A percentile compares a stretch with the other conserved stretches of the same genome.
Evolutionary conservation across 64 coral and sea anemone genomes (phyloP).

Genomic region (Orbicella faveolata): DNA sequence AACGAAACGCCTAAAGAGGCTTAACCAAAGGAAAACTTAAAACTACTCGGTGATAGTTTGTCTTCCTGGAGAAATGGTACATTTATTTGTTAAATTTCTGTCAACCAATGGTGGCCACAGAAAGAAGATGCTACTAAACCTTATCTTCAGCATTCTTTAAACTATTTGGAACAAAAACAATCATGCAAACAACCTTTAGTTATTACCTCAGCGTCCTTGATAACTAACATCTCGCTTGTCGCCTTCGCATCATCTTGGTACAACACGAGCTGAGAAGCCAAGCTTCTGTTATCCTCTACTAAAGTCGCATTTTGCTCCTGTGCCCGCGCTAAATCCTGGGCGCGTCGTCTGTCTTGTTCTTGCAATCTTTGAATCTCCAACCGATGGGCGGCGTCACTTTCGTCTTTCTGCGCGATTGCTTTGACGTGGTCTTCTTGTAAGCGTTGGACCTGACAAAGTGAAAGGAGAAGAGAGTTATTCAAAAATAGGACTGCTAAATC

Average conservation of each 20-base stretch:
- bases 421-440: slow-evolving; percentile 93
- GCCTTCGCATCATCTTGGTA: slow-evolving; percentile 81
- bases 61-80: too few relatives aligned
- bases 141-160: too few relatives aligned
- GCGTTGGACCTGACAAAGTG: slow-evolving; percentile 62
- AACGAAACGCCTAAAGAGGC: too few relatives aligned
- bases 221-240: slow-evolving; percentile 81
- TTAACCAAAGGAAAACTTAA: too few relatives aligned
- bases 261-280: slow-evolving; percentile 65
- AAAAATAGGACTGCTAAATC: neutral
- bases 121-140: too few relatives aligned
- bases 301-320: slow-evolving; percentile 64
- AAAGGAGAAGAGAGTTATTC: neutral
- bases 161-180: too few relatives aligned
- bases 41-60: too few relatives aligned
- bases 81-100: too few relatives aligned
- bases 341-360: slow-evolving; percentile 62
- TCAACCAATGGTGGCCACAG: too few relatives aligned
- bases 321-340: slow-evolving; percentile 59
- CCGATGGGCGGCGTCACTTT: slow-evolving; percentile 71
- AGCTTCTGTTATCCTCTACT: slow-evolving; percentile 59
- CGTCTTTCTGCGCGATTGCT: slow-evolving; percentile 81
- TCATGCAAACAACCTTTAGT: neutral
- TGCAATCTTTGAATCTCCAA: slow-evolving; percentile 49
- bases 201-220: slow-evolving; percentile 94